Base-by-base conservation (phyloP, 2,113 vertebrate species). In the Phrynosoma platyrhinos region DNA sequence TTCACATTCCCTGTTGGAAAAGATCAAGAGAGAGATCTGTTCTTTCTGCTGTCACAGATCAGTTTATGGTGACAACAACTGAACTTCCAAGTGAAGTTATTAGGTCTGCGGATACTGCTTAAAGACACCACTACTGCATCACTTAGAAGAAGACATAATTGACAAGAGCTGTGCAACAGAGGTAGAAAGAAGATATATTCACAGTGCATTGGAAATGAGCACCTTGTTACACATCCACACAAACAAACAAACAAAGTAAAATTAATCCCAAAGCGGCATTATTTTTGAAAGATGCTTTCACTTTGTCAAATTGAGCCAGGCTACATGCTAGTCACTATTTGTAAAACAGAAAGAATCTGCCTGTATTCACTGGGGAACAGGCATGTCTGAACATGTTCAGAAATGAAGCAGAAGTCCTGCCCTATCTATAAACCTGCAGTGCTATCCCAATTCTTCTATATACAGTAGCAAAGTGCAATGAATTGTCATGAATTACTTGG, bases 301-400 rank as follows among this genome's bases (percentile, higher is more conserved):
- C 36, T 87, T 36, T 13, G 20, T 30, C 32, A 72, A 80, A 80
- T 82, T 10, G 4, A 72, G 62, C 18, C 23, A 47, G 9, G 47
- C 3, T 80, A 68, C 21, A 55, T 30, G 68, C 40, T 12, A 9
- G 27, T 78, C 62, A 74, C 53, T 64, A 55, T 30, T 66, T 52
- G 76, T 36, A 25, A 52, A 62, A 20, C 2, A 0, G n/a, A 1
- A 18, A 0, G 0, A 30, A 40, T 21, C 0, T 0, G n/a, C 8
- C 2, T 80, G 9, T 42, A 78, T 52, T 83, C 62, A 90, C 64
- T 3, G 23, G 16, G 18, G 81, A 53, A n/a, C 55, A 52, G 32
- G 68, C 88, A 66, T n/a, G 84, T 68, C 82, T 0, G 27, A 68
- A 76, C 87, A 85, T 74, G 87, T 77, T 79, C 79, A 6, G 0